phyloP scores from a whole-genome alignment of 2,113 vertebrate genomes.

The Rhipidura dahli region DNA sequence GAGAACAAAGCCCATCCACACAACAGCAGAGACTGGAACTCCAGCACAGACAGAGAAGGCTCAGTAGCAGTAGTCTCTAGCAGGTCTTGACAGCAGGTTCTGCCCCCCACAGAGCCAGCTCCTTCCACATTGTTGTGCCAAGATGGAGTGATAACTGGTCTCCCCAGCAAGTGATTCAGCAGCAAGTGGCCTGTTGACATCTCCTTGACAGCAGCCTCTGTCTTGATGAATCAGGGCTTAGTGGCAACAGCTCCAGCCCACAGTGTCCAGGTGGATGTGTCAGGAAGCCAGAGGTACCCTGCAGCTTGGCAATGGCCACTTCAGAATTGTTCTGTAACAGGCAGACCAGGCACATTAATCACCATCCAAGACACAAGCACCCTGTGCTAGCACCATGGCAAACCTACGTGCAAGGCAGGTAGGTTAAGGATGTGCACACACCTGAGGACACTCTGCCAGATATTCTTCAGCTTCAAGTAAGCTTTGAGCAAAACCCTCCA shows the following conservation, averaged over 20 bases:
- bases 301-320: slow-evolving; percentile 22
- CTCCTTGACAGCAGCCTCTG: slow-evolving; percentile 33
- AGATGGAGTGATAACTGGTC: background rate
- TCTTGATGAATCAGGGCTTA: background rate
- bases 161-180: slow-evolving; percentile 9
- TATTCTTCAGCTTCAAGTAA: background rate
- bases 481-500: background rate
- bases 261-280: slow-evolving; percentile 25
- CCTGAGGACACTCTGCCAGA: background rate
- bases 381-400: background rate
- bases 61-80: background rate
- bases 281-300: slow-evolving; percentile 29
- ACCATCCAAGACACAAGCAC: background rate
- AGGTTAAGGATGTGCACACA: background rate
- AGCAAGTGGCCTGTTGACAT: background rate
- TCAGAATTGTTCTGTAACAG: slow-evolving; percentile 42
- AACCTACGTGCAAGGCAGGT: fast-evolving
- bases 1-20: slow-evolving; percentile 2
- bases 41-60: background rate
- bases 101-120: background rate
- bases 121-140: background rate
- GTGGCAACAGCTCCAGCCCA: slow-evolving; percentile 35
- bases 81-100: background rate
- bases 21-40: background rate
- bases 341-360: slow-evolving; percentile 34